phyloP scores from a whole-genome alignment of 1,140 invertebrate species.

The Nymphalis io region DNA sequence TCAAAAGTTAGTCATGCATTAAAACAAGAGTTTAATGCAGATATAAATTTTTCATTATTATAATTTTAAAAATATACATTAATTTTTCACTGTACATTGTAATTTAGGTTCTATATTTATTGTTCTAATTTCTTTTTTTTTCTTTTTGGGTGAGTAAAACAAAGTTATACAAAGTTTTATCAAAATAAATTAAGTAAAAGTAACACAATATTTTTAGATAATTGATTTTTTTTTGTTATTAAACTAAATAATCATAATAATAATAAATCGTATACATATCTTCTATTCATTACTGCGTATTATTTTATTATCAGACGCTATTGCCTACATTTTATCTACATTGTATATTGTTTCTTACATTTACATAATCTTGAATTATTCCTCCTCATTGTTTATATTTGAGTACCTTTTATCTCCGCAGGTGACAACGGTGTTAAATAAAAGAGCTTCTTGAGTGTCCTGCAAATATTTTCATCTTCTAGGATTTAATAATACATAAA shows the following conservation, averaged over 20 bases:
- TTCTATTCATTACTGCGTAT: not conserved
- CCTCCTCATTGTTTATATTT: slow-evolving; percentile 5
- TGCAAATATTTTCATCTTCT: not conserved
- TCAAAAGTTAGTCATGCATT: slow-evolving; percentile 9
- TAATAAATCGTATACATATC: not conserved
- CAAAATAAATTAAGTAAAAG: no score
- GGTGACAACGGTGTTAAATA: not conserved
- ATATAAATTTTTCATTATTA: not conserved
- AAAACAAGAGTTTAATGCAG: not conserved
- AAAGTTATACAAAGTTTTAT: no score
- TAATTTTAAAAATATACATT: not conserved
- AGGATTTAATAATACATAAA: not conserved
- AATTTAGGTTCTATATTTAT: no score
- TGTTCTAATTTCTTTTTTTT: no score
- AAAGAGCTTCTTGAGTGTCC: not conserved
- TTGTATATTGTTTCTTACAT: not conserved
- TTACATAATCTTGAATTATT: slow-evolving; percentile 13
- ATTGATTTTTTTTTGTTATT: no score
- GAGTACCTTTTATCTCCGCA: not conserved
- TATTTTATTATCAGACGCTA: slow-evolving; percentile 3
- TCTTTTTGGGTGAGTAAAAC: no score
- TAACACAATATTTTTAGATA: no score
- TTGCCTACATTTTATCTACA: not conserved
- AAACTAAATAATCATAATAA: no score
- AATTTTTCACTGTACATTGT: no score